Evolutionary conservation across 1,140 invertebrate species (phyloP).

Genomic region (Zaprionus kolodkinae): DNA sequence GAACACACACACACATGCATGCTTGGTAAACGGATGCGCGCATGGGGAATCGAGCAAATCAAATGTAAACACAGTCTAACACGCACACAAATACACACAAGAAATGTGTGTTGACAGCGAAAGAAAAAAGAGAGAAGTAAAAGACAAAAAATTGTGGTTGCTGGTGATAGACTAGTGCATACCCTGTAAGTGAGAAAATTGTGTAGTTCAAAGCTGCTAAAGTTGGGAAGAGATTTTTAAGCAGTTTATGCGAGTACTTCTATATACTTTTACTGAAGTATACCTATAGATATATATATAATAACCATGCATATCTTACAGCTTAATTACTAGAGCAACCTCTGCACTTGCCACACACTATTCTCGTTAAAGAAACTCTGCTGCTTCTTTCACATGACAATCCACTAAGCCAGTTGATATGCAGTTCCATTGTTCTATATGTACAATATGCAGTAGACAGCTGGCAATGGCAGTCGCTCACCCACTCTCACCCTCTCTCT

Average conservation of each 20-base stretch:
- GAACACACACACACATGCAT: conserved; percentile 23
- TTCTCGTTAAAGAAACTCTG: not conserved
- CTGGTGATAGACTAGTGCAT: not conserved
- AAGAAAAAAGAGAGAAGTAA: conserved; percentile 44
- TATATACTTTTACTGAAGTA: no score
- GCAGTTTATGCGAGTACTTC: no score
- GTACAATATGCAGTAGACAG: not conserved
- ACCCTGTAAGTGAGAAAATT: conserved; percentile 24
- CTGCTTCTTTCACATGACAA: not conserved
- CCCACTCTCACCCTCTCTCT: not conserved
- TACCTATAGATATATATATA: not conserved
- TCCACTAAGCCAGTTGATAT: not conserved
- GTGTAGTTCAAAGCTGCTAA: not conserved
- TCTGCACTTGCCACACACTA: not conserved
- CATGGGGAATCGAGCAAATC: conserved; percentile 70
- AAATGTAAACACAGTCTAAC: conserved; percentile 66
- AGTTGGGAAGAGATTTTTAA: no score
- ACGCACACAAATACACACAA: conserved; percentile 35
- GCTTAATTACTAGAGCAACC: not conserved
- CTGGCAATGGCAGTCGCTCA: not conserved
- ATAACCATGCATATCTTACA: not conserved
- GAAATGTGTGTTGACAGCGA: conserved; percentile 32
- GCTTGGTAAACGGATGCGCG: not conserved
- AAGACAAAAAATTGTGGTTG: not conserved
- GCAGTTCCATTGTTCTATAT: not conserved